Conservation (phyloP, 2,113 vertebrate species). For the Cynoglossus semilaevis region DNA sequence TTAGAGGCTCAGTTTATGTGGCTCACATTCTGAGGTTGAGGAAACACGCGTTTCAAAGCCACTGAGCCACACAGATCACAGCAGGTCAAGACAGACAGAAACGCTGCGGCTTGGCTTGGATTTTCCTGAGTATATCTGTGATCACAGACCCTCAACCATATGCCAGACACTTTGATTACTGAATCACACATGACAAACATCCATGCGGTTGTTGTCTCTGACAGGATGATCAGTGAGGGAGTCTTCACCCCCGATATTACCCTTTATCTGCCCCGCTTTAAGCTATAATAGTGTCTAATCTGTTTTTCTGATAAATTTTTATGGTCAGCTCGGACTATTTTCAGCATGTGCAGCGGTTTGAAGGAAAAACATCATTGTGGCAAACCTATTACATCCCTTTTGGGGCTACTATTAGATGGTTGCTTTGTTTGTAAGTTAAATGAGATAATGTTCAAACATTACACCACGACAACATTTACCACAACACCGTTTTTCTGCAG, state of each 20-base stretch:
- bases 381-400: neutral
- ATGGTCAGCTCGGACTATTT: neutral
- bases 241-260: slow-evolving; percentile 11
- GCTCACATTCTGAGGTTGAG: slow-evolving; percentile 69
- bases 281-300: slow-evolving; percentile 3
- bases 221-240: slow-evolving; percentile 40
- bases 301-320: neutral
- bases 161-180: slow-evolving; percentile 50
- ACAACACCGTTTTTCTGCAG: slow-evolving; percentile 28
- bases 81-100: slow-evolving; percentile 65
- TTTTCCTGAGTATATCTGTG: slow-evolving; percentile 51
- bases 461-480: slow-evolving; percentile 12
- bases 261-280: slow-evolving; percentile 19
- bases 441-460: slow-evolving; percentile 18
- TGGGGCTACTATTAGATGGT: neutral
- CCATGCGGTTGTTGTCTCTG: slow-evolving; percentile 38
- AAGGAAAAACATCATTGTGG: neutral
- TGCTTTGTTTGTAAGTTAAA: slow-evolving; percentile 22
- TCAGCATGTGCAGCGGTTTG: neutral
- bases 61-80: slow-evolving; percentile 63
- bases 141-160: slow-evolving; percentile 47
- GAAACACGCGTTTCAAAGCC: slow-evolving; percentile 67
- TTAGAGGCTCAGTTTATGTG: slow-evolving; percentile 58
- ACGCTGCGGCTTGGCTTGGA: slow-evolving; percentile 67
- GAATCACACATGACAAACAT: slow-evolving; percentile 59